These are phyloP conservation scores for Solen grandis DNA, from an alignment of 1,140 invertebrate genomes.

Conservation along the genomic window DNA sequence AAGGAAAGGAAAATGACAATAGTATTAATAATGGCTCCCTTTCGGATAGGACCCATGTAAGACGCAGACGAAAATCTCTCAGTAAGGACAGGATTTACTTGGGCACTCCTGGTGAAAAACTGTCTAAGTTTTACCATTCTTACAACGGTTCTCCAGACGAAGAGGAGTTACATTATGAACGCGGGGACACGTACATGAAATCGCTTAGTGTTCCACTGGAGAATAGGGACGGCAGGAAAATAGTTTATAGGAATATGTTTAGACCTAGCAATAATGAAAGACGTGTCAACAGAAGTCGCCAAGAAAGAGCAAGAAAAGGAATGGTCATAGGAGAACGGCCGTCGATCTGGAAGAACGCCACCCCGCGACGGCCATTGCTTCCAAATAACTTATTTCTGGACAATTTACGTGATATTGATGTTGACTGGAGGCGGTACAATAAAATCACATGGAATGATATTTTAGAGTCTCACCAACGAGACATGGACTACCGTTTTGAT, in stretches of 20 bases:
- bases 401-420: constrained; percentile 32
- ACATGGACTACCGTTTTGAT: not conserved
- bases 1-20: too few species aligned
- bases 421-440: constrained; percentile 37
- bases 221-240: constrained; percentile 28
- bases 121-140: constrained; percentile 24
- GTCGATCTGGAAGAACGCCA: constrained; percentile 11
- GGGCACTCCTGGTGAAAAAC: not conserved
- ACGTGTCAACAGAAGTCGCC: not conserved
- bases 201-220: not conserved
- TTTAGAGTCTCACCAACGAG: constrained; percentile 38
- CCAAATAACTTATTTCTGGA: constrained; percentile 46
- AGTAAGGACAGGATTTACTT: constrained; percentile 38
- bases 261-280: not conserved
- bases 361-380: constrained; percentile 4
- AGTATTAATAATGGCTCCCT: too few species aligned
- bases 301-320: not conserved
- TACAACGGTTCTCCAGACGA: constrained; percentile 24
- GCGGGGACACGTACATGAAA: not conserved
- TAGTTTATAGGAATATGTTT: constrained; percentile 37
- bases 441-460: constrained; percentile 50
- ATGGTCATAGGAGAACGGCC: constrained; percentile 49
- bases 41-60: constrained; percentile 16
- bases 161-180: constrained; percentile 35
- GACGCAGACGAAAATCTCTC: constrained; percentile 15